These are phyloP conservation scores for Dipodomys stephensi DNA, from an alignment of 2,113 vertebrate genomes.

Conservation along the genomic window DNA sequence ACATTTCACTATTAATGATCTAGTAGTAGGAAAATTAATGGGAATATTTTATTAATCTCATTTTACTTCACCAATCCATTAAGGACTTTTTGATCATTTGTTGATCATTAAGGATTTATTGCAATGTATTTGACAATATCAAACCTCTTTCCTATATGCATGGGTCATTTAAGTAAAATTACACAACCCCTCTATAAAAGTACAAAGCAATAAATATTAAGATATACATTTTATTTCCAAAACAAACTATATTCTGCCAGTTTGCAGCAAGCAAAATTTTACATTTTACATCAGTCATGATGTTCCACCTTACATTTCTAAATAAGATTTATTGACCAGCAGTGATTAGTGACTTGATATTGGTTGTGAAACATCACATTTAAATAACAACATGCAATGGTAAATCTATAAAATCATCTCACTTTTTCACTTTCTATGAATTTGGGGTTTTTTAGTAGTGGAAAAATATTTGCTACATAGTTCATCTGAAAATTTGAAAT, in stretches of 20 bases:
- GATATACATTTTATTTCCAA: slow-evolving; percentile 59
- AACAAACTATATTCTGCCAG: slow-evolving; percentile 40
- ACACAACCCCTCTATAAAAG: slow-evolving; percentile 68
- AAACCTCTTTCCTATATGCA: slow-evolving; percentile 76
- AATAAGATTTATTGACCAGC: slow-evolving; percentile 53
- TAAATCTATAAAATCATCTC: slow-evolving; percentile 67
- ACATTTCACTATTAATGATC: slow-evolving; percentile 77
- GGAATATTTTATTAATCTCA: slow-evolving; percentile 70
- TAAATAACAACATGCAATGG: not conserved
- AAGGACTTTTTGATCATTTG: slow-evolving; percentile 34
- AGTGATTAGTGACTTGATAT: slow-evolving; percentile 7
- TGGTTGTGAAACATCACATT: slow-evolving; percentile 19
- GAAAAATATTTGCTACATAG: not conserved
- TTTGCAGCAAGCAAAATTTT: slow-evolving; percentile 53
- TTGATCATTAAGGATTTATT: slow-evolving; percentile 80
- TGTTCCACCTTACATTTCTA: slow-evolving; percentile 1
- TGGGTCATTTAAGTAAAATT: slow-evolving; percentile 76
- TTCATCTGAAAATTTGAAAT: slow-evolving; percentile 41
- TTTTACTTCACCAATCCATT: slow-evolving; percentile 55
- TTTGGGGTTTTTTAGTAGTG: not conserved
- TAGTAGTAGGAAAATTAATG: slow-evolving; percentile 72
- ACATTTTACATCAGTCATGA: slow-evolving; percentile 58
- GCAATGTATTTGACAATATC: slow-evolving; percentile 76
- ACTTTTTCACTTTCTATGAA: not conserved
- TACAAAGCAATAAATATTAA: slow-evolving; percentile 76